Evolutionary conservation across 2,797 vertebrate genomes (phyloP), one percentile per base, ranked within the genome.

Genomic region (Columba guinea): DNA sequence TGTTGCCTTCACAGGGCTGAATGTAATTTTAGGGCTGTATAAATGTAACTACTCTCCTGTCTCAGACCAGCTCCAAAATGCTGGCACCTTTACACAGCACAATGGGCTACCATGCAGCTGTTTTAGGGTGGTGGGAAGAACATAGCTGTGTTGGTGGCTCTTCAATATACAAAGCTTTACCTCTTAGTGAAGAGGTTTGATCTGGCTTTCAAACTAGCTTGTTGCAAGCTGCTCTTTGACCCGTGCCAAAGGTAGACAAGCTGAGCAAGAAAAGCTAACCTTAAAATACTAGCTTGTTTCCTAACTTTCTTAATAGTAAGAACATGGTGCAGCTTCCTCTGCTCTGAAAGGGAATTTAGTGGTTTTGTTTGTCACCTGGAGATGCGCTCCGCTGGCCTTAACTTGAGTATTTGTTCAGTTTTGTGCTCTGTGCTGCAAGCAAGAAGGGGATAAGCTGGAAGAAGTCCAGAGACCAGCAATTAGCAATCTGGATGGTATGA

Each of bases 381-480:
- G 44, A 64, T 77, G 39, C 1, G 2, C 56, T 76, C 0, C 1
- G 37, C 48, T 84, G 59, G 39, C 55, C 28, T 84, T n/a, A 63
- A 28, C 56, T 83, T 53, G 28, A 69, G 14, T 37, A 28, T 87
- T 75, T 34, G 32, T 41, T 88, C 67, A 28, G 62, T 69, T 84
- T 68, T 60, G 62, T 75, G 56, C 41, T 77, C 34, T n/a, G 51
- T 83, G 19, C 41, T 83, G n/a, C 32, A 58, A 74, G 37, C 17
- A 83, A 67, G 41, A 87, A 53, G 23, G 3, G 28, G 14, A 74
- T 74, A 89, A 91, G 83, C n/a, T 70, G 64, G 64, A 87, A 77
- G 56, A 75, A 73, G 35, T 87, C 84, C 89, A 92, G 80, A 65
- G 46, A 87, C 41, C 44, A 84, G 67, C 48, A 87, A 95, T 87